Percentiles rank a stretch among this genome's conserved stretches.
Evolutionary conservation across 2,888 invertebrate genomes (phyloP).

Genomic region (Syrphus vitripennis): DNA sequence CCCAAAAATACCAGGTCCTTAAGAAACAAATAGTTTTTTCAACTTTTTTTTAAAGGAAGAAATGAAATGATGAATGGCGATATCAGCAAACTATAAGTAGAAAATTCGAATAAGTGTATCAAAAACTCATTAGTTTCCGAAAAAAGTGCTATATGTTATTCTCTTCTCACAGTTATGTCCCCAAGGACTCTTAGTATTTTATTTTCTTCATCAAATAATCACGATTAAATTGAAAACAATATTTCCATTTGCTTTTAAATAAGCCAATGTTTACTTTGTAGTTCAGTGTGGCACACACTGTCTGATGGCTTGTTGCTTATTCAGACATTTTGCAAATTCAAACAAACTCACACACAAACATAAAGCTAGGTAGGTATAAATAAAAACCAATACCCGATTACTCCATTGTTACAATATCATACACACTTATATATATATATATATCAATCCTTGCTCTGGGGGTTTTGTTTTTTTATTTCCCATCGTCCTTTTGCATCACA

Average conservation of each 20-base stretch:
- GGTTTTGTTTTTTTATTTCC: no score
- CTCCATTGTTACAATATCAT: conserved; percentile 54
- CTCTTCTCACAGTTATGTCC: no score
- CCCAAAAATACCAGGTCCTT: no score
- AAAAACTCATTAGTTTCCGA: no score
- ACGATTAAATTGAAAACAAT: conserved; percentile 59
- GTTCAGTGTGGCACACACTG: background rate
- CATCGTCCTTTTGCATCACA: background rate
- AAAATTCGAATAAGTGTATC: no score
- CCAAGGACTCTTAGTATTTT: no score
- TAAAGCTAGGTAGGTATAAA: background rate
- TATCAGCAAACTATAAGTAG: no score
- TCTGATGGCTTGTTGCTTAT: background rate
- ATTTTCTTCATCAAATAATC: background rate
- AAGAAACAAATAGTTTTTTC: no score
- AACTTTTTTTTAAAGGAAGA: no score
- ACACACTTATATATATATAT: conserved; percentile 63
- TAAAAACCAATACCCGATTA: conserved; percentile 25
- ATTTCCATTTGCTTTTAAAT: conserved; percentile 37
- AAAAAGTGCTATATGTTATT: no score
- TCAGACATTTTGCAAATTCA: conserved; percentile 5
- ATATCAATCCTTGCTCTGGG: conserved; percentile 31
- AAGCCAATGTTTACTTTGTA: background rate
- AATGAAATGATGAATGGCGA: no score
- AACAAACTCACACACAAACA: background rate